A percentile compares a stretch with the other conserved stretches of the same genome.
Conservation (phyloP, 2,113 vertebrate genomes). For the Thunnus maccoyii region DNA sequence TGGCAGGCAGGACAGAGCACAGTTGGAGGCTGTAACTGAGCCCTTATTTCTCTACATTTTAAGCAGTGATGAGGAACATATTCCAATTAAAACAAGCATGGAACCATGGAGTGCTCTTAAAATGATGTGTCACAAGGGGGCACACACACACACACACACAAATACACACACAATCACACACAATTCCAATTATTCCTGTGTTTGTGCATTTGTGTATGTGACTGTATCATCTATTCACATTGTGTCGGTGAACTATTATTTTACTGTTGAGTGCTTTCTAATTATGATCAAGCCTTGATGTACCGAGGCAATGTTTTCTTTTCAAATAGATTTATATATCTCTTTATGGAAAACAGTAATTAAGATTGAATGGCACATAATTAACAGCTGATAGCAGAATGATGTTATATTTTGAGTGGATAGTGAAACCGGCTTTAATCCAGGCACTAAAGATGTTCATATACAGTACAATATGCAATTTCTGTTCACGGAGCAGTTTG, state of each 20-base stretch:
- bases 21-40: not conserved
- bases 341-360: slow-evolving; percentile 40
- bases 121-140: slow-evolving; percentile 34
- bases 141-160: slow-evolving; percentile 30
- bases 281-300: slow-evolving; percentile 47
- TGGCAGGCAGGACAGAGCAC: not conserved
- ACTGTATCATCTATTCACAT: slow-evolving; percentile 37
- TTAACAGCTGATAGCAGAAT: slow-evolving; percentile 28
- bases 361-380: slow-evolving; percentile 27
- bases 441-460: not conserved
- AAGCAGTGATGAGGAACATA: slow-evolving; percentile 42
- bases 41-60: slow-evolving; percentile 6
- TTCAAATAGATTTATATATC: slow-evolving; percentile 17
- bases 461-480: not conserved
- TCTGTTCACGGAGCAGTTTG: slow-evolving; percentile 32
- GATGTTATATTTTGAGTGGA: not conserved
- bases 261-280: slow-evolving; percentile 57
- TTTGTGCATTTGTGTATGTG: slow-evolving; percentile 32
- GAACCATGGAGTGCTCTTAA: slow-evolving; percentile 50
- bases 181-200: slow-evolving; percentile 38
- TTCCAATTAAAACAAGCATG: slow-evolving; percentile 58
- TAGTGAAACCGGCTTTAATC: slow-evolving; percentile 12
- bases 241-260: slow-evolving; percentile 48
- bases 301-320: slow-evolving; percentile 9
- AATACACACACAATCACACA: slow-evolving; percentile 17